These are phyloP conservation scores for Acanthoscelides obtectus DNA, from an alignment of 2,888 invertebrate species.

Conservation along the genomic window DNA sequence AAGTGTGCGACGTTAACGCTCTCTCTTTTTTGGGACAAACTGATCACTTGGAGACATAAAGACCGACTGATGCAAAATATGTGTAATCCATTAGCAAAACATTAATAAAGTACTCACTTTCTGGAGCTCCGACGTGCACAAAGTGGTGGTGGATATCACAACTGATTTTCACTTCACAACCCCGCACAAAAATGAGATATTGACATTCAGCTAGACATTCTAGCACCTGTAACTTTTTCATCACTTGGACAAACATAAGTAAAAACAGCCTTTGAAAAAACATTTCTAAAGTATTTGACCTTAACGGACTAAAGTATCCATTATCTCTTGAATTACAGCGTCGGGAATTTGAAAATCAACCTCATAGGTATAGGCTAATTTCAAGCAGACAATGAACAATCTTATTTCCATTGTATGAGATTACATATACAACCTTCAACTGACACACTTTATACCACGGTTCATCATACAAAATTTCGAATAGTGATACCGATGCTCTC, in stretches of 20 bases:
- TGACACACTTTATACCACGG: background rate
- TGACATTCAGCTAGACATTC: background rate
- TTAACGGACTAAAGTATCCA: too few relatives aligned
- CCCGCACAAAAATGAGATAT: background rate
- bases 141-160: background rate
- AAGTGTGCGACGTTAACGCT: too few relatives aligned
- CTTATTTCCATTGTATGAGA: background rate
- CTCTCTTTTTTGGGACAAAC: too few relatives aligned
- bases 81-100: too few relatives aligned
- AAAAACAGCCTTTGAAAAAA: conserved; percentile 39
- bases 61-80: too few relatives aligned
- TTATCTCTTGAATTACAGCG: too few relatives aligned
- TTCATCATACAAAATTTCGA: background rate
- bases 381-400: background rate
- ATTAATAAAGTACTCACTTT: background rate
- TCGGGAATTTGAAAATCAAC: too few relatives aligned
- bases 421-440: background rate
- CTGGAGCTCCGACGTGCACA: background rate
- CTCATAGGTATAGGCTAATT: background rate
- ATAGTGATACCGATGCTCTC: background rate
- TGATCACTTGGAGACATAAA: too few relatives aligned
- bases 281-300: too few relatives aligned
- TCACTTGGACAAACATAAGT: conserved; percentile 24
- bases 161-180: background rate
- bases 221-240: background rate